Percentiles rank a stretch among this genome's conserved stretches.
phyloP scores from a whole-genome alignment of 1,140 invertebrate species.

The Drosophila rufa region DNA sequence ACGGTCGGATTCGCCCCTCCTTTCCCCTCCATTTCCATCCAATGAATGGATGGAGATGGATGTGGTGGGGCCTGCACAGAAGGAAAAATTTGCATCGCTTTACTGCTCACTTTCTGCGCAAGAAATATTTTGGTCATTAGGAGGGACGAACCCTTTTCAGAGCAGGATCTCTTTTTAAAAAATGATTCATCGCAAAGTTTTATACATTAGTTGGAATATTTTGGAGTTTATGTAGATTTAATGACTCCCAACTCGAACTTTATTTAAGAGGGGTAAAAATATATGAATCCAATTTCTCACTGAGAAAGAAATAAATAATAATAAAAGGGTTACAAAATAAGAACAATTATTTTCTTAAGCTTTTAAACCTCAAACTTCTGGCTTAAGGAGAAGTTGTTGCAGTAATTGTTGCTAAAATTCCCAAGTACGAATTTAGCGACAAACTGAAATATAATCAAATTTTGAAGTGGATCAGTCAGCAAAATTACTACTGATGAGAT shows the following conservation, averaged over 20 bases:
- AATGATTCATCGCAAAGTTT: not conserved
- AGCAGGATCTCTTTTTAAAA: not conserved
- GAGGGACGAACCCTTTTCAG: not conserved
- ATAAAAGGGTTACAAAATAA: too few relatives aligned
- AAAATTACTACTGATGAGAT: too few relatives aligned
- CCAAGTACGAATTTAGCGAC: too few relatives aligned
- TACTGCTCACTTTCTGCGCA: not conserved
- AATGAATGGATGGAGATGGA: conserved; percentile 4
- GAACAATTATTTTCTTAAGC: too few relatives aligned
- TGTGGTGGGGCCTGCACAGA: conserved; percentile 21
- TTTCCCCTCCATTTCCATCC: not conserved
- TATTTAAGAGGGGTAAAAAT: too few relatives aligned
- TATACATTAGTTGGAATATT: not conserved
- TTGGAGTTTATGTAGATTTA: not conserved
- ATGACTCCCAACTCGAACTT: not conserved
- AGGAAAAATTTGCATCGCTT: conserved; percentile 7
- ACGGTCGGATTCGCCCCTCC: conserved; percentile 47
- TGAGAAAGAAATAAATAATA: too few relatives aligned
- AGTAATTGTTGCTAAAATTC: too few relatives aligned
- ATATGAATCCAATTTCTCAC: too few relatives aligned
- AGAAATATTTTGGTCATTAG: conserved; percentile 1
- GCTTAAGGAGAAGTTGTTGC: too few relatives aligned
- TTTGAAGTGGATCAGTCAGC: too few relatives aligned
- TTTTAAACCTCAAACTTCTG: too few relatives aligned
- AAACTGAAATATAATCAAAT: too few relatives aligned